These are phyloP conservation scores for Seriola dumerili DNA, from an alignment of 2,113 vertebrate species.

Conservation along the genomic window DNA sequence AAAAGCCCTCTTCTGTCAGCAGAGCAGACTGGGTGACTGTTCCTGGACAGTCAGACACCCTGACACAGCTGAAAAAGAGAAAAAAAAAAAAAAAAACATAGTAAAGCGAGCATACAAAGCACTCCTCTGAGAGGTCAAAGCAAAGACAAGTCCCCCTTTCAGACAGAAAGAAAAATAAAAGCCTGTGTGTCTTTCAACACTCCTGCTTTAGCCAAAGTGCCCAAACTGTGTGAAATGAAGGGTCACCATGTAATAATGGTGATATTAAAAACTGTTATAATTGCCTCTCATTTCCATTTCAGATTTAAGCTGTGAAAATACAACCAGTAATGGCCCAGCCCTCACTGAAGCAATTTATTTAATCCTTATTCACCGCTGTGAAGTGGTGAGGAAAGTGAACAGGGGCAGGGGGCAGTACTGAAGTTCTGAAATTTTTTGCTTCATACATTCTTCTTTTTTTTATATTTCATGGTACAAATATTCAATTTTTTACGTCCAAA, in stretches of 20 bases:
- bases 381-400: slow-evolving; percentile 43
- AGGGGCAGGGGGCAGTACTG: slow-evolving; percentile 1
- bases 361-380: slow-evolving; percentile 56
- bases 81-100: slow-evolving; percentile 43
- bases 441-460: slow-evolving; percentile 6
- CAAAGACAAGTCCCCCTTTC: slow-evolving; percentile 68
- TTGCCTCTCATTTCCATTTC: slow-evolving; percentile 74
- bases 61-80: slow-evolving; percentile 60
- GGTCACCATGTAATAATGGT: slow-evolving; percentile 65
- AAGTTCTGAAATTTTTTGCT: slow-evolving; percentile 2
- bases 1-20: slow-evolving; percentile 67
- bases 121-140: slow-evolving; percentile 74
- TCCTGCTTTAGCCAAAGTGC: slow-evolving; percentile 58
- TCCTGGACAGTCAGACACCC: slow-evolving; percentile 66
- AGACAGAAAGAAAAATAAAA: slow-evolving; percentile 70
- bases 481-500: slow-evolving; percentile 9
- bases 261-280: slow-evolving; percentile 68
- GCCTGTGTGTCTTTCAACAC: slow-evolving; percentile 70
- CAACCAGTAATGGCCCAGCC: slow-evolving; percentile 42
- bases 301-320: slow-evolving; percentile 65
- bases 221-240: slow-evolving; percentile 69
- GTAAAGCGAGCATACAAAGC: slow-evolving; percentile 71
- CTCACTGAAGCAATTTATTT: slow-evolving; percentile 51
- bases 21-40: slow-evolving; percentile 62
- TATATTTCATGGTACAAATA: slow-evolving; percentile 40